These are phyloP conservation scores for Kuschelorhynchus macadamiae DNA, from an alignment of 2,888 invertebrate species.

Conservation along the genomic window DNA sequence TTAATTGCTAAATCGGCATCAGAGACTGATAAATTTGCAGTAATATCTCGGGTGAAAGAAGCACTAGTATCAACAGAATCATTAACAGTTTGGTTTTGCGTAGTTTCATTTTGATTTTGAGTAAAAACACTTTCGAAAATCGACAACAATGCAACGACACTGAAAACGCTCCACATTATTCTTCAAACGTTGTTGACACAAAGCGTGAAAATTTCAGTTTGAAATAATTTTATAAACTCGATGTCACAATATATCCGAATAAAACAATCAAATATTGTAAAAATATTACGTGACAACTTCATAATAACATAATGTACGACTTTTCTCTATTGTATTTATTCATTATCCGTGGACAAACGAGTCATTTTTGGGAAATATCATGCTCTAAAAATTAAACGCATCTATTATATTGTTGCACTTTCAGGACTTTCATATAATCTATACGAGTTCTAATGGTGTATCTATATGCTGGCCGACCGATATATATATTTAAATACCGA, in stretches of 20 bases:
- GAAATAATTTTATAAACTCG: conserved; percentile 38
- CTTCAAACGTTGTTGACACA: conserved; percentile 6
- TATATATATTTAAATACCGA: no score
- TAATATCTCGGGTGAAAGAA: conserved; percentile 44
- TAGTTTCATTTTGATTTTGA: conserved; percentile 43
- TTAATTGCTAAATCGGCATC: conserved; percentile 22
- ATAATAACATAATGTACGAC: conserved; percentile 12
- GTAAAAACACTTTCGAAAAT: conserved; percentile 12
- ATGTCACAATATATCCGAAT: conserved; percentile 12
- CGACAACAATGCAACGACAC: conserved; percentile 10
- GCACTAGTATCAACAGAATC: conserved; percentile 36
- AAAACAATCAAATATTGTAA: conserved; percentile 37
- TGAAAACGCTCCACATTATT: conserved; percentile 28
- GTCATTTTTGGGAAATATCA: conserved; percentile 32
- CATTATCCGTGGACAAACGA: conserved; percentile 30
- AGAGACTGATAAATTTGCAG: conserved; percentile 41
- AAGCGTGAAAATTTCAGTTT: conserved; percentile 15
- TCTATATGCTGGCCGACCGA: no score
- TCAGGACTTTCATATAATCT: conserved; percentile 14
- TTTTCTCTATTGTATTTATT: conserved; percentile 44
- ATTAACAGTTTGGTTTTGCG: conserved; percentile 36
- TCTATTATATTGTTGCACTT: conserved; percentile 16
- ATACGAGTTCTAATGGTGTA: background rate
- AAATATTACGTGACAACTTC: conserved; percentile 26
- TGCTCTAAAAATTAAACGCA: conserved; percentile 41